Conservation (phyloP, 2,888 invertebrate species). For the Tromatobia lineatoria region DNA sequence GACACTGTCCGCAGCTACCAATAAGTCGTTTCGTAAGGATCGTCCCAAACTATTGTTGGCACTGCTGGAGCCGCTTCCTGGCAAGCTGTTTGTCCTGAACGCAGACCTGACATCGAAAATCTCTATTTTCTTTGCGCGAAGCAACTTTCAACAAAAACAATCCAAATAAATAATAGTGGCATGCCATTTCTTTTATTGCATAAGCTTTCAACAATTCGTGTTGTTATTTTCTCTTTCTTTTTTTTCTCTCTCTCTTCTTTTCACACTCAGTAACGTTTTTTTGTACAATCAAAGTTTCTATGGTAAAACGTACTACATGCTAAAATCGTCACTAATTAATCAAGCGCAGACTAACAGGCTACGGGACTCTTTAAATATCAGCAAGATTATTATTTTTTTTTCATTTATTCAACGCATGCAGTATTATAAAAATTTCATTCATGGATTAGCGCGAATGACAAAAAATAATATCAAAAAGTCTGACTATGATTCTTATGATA, state of each 20-base stretch:
- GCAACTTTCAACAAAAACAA: slow-evolving; percentile 77
- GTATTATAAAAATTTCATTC: slow-evolving; percentile 51
- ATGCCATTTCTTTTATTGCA: slow-evolving; percentile 74
- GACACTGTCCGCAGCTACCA: slow-evolving; percentile 98
- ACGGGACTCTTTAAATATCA: slow-evolving; percentile 50
- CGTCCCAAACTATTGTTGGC: slow-evolving; percentile 86
- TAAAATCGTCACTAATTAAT: slow-evolving; percentile 59
- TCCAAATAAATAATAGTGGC: slow-evolving; percentile 74
- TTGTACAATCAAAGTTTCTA: slow-evolving; percentile 60
- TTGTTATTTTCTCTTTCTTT: slow-evolving; percentile 23
- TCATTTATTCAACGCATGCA: slow-evolving; percentile 55
- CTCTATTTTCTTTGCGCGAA: slow-evolving; percentile 83
- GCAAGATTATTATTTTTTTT: slow-evolving; percentile 12
- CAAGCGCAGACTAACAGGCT: slow-evolving; percentile 61
- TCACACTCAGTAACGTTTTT: slow-evolving; percentile 29
- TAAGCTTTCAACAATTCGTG: slow-evolving; percentile 75
- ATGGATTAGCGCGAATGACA: slow-evolving; percentile 48
- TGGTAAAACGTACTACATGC: slow-evolving; percentile 61
- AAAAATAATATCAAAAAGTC: slow-evolving; percentile 37
- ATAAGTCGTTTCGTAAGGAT: slow-evolving; percentile 93
- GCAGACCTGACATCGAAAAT: slow-evolving; percentile 85
- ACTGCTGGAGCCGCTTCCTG: slow-evolving; percentile 84
- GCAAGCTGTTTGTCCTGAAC: slow-evolving; percentile 85
- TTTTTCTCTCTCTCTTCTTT: slow-evolving; percentile 38
- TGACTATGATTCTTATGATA: slow-evolving; percentile 35